Evolutionary conservation across 53 echinoderm and acorn worm genomes (phyloP), one percentile per base, ranked within the genome.

Genomic region (Stichopus horrens): DNA sequence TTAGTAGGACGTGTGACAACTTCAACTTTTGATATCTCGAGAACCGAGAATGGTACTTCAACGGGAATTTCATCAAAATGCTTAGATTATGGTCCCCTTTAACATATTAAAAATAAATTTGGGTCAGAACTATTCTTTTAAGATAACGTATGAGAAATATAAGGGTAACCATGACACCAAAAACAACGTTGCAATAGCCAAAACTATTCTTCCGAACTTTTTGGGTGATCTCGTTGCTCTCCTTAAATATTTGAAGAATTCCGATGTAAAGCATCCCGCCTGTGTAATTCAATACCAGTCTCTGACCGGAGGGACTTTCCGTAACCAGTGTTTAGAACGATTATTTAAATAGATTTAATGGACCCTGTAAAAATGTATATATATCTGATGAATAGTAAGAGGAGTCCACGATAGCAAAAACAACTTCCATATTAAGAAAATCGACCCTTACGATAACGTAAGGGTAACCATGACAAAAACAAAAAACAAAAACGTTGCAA

Each of bases 161-260:
- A 21, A 21, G 4, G 81, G 81, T 19, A 81, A 54, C 81, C 81
- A 81, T 5, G 81, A 81, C n/a, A 81, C 7, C n/a, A 81, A 81
- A 81, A 56, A 81, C 7, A 81, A 8, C 5, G 14, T 11, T 4
- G 22, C 56, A 57, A 81, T 81, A 20, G 21, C 81, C 13, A 81
- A 9, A 21, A 56, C 81, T 21, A 81, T 81, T 11, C 56, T 57
- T 7, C 81, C 81, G 11, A 81, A 8, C 57, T 81, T 81, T 22
- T 18, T 81, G 0, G 57, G 81, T 10, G 81, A 81, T 21, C 81
- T 19, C 8, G 53, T 6, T 8, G 57, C 81, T 4, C 81, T 56
- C n/a, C n/a, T n/a, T n/a, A n/a, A n/a, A n/a, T n/a, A n/a, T n/a
- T n/a, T n/a, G n/a, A n/a, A n/a, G n/a, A n/a, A n/a, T n/a, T n/a